Percentiles rank a stretch among this genome's conserved stretches.
These are phyloP conservation scores for Drosophila carrolli DNA, from an alignment of 1,140 invertebrate genomes.

Conservation along the genomic window DNA sequence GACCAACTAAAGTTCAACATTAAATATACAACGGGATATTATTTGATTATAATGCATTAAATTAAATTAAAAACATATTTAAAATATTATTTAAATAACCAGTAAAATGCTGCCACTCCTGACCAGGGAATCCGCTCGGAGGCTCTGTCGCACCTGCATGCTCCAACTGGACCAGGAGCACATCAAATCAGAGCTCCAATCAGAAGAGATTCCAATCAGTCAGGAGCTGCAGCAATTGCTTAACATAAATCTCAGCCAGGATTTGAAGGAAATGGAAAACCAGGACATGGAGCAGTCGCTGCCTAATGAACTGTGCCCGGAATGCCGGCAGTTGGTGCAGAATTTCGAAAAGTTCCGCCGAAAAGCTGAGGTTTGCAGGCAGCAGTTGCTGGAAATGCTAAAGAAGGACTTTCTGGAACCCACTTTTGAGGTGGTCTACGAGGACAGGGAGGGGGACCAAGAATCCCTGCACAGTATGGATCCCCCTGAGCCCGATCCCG, in stretches of 20 bases:
- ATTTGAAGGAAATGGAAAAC: conserved; percentile 12
- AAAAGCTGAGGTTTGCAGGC: conserved; percentile 32
- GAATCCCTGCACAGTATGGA: conserved; percentile 14
- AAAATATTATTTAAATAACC: too few relatives aligned
- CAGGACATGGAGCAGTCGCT: conserved; percentile 3
- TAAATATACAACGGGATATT: background rate
- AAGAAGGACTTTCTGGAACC: conserved; percentile 12
- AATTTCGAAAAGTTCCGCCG: conserved; percentile 43
- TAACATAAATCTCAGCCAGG: background rate
- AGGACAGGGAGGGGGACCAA: conserved; percentile 9
- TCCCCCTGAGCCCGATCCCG: conserved; percentile 10
- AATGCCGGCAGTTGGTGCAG: conserved; percentile 31
- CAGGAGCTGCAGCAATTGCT: conserved; percentile 37
- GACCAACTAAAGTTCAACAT: background rate
- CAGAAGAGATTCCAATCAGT: conserved; percentile 6
- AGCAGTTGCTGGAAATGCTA: conserved; percentile 34
- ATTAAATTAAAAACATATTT: background rate
- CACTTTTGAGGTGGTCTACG: conserved; percentile 60
- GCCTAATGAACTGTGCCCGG: conserved; percentile 45
- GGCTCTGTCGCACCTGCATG: conserved; percentile 64
- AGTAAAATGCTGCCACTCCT: conserved; percentile 12
- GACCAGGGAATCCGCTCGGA: conserved; percentile 23
- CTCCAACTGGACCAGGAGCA: conserved; percentile 29
- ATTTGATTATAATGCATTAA: background rate
- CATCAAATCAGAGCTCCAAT: background rate